These are phyloP conservation scores for Drosophila paramelanica DNA, from an alignment of 2,888 invertebrate species.

Conservation along the genomic window DNA sequence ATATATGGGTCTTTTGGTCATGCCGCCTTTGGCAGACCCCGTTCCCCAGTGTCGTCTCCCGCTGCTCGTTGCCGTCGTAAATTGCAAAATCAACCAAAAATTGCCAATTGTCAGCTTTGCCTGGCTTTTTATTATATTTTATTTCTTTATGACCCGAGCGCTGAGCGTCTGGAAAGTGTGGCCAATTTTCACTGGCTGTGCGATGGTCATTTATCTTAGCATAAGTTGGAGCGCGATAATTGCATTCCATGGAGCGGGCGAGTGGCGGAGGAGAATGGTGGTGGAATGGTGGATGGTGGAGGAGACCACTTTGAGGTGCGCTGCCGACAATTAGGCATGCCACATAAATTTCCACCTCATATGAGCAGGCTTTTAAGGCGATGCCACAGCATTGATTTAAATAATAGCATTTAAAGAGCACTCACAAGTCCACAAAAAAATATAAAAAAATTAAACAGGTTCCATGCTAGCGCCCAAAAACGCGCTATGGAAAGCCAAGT, in stretches of 20 bases:
- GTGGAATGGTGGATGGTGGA: slow-evolving; percentile 16
- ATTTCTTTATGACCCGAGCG: slow-evolving; percentile 41
- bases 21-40: slow-evolving; percentile 54
- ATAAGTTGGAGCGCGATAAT: slow-evolving; percentile 82
- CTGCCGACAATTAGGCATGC: slow-evolving; percentile 82
- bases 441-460: slow-evolving; percentile 4
- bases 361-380: slow-evolving; percentile 40
- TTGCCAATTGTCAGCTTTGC: slow-evolving; percentile 62
- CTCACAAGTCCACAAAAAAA: not conserved
- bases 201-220: slow-evolving; percentile 74
- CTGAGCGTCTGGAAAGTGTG: slow-evolving; percentile 60
- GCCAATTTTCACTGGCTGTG: slow-evolving; percentile 69
- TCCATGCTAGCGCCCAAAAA: slow-evolving; percentile 18
- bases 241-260: slow-evolving; percentile 70
- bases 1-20: slow-evolving; percentile 66
- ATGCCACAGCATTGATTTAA: slow-evolving; percentile 80
- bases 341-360: slow-evolving; percentile 82
- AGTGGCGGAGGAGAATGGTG: slow-evolving; percentile 18
- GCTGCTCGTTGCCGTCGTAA: slow-evolving; percentile 49
- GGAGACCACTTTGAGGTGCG: slow-evolving; percentile 58
- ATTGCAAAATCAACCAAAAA: slow-evolving; percentile 75
- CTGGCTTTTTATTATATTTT: slow-evolving; percentile 36
- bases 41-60: slow-evolving; percentile 5
- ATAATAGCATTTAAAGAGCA: slow-evolving; percentile 79
- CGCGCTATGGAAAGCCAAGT: slow-evolving; percentile 32